Percentiles rank a stretch among this genome's conserved stretches.
Conservation (phyloP, 2,888 invertebrate genomes). For the Mactromeris polynyma region DNA sequence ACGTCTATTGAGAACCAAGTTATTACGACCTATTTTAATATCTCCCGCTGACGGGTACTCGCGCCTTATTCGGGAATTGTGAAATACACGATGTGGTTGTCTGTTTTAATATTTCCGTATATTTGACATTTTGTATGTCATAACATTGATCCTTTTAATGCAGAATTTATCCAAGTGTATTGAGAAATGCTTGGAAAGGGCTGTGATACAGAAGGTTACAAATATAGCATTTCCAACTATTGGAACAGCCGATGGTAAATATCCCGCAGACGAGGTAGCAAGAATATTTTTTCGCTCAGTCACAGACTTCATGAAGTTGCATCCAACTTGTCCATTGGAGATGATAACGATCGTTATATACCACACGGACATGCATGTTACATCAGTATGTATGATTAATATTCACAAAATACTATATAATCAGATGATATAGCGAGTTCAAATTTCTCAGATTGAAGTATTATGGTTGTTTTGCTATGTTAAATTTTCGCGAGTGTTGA, state of each 20-base stretch:
- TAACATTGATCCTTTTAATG: background rate
- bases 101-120: too few species aligned
- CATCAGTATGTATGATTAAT: conserved; percentile 38
- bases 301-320: conserved; percentile 49
- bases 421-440: too few species aligned
- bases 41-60: too few species aligned
- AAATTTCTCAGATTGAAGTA: too few species aligned
- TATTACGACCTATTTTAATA: too few species aligned
- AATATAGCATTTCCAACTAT: conserved; percentile 60
- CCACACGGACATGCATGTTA: conserved; percentile 35
- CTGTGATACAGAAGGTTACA: conserved; percentile 22
- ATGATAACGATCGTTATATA: conserved; percentile 46
- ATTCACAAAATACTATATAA: too few species aligned
- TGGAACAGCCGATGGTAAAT: conserved; percentile 44
- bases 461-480: too few species aligned
- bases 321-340: conserved; percentile 36
- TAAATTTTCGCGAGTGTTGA: too few species aligned
- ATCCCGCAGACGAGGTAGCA: conserved; percentile 47
- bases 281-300: conserved; percentile 41
- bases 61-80: too few species aligned
- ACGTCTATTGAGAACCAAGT: too few species aligned
- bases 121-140: too few species aligned
- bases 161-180: conserved; percentile 43
- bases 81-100: too few species aligned
- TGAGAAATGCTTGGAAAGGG: conserved; percentile 41